A percentile compares a stretch with the other conserved stretches of the same genome.
These are phyloP conservation scores for Plectrocnemia conspersa DNA, from an alignment of 1,140 invertebrate species.

Conservation along the genomic window DNA sequence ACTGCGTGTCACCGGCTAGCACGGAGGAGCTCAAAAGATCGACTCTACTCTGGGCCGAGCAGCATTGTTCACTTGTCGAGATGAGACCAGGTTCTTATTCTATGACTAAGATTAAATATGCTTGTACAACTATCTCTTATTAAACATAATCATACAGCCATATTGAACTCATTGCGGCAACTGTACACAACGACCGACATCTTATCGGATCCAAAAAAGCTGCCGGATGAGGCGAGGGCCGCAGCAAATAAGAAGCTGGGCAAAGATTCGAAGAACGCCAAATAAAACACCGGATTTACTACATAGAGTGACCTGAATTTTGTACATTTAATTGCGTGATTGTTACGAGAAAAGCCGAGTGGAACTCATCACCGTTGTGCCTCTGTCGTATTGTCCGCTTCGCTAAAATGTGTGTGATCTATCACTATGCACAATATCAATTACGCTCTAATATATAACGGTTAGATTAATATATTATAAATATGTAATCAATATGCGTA, in stretches of 20 bases:
- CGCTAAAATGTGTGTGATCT: too few species aligned
- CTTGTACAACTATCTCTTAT: neutral
- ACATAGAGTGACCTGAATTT: conserved; percentile 32
- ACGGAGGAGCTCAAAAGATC: conserved; percentile 89
- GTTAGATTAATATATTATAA: neutral
- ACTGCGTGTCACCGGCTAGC: conserved; percentile 84
- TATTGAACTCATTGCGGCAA: conserved; percentile 84
- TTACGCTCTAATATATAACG: neutral
- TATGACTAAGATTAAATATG: neutral
- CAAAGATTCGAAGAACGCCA: conserved; percentile 26
- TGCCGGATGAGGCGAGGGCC: conserved; percentile 79
- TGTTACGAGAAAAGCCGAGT: neutral
- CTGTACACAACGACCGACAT: conserved; percentile 92
- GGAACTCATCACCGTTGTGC: conserved; percentile 12
- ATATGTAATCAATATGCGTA: neutral
- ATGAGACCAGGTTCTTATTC: conserved; percentile 73
- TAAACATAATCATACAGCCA: conserved; percentile 60
- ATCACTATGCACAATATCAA: too few species aligned
- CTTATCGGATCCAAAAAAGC: conserved; percentile 75
- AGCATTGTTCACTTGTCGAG: conserved; percentile 89
- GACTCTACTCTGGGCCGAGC: conserved; percentile 89
- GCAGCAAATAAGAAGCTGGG: conserved; percentile 44
- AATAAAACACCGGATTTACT: too few species aligned
- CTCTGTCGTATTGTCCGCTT: too few species aligned
- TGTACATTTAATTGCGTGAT: conserved; percentile 17